Percentiles rank a stretch among this genome's conserved stretches.
Conservation (phyloP, 2,797 vertebrate species). For the Parauchenoglanis ngamensis region DNA sequence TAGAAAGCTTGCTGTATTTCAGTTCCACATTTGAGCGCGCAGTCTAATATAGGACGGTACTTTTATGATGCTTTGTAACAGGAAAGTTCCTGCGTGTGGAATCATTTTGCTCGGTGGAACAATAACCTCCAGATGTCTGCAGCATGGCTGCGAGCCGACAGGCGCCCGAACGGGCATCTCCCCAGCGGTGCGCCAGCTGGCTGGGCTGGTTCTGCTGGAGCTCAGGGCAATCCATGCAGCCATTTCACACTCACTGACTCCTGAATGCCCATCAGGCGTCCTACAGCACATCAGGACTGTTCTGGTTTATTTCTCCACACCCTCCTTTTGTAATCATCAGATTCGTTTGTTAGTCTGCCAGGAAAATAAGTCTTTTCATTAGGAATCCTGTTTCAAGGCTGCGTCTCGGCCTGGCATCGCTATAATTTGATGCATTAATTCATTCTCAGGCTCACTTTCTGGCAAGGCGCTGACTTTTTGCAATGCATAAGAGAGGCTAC, state of each 20-base stretch:
- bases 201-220: slow-evolving; percentile 67
- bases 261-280: slow-evolving; percentile 55
- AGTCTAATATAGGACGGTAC: slow-evolving; percentile 60
- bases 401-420: slow-evolving; percentile 53
- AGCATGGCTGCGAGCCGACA: slow-evolving; percentile 70
- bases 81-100: slow-evolving; percentile 59
- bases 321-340: slow-evolving; percentile 58
- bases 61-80: slow-evolving; percentile 65
- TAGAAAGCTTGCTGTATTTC: not conserved
- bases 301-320: slow-evolving; percentile 59
- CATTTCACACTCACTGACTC: slow-evolving; percentile 74
- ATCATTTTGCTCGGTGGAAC: slow-evolving; percentile 68
- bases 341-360: slow-evolving; percentile 59
- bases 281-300: slow-evolving; percentile 54
- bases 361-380: slow-evolving; percentile 63
- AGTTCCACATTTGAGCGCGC: slow-evolving; percentile 9
- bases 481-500: slow-evolving; percentile 52
- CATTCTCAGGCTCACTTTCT: slow-evolving; percentile 52
- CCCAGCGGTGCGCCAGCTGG: slow-evolving; percentile 76
- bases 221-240: slow-evolving; percentile 63
- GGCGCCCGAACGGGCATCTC: slow-evolving; percentile 66
- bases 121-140: slow-evolving; percentile 81
- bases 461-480: slow-evolving; percentile 55
- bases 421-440: slow-evolving; percentile 63
- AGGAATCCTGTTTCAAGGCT: slow-evolving; percentile 64